Evolutionary conservation across 2,888 invertebrate genomes (phyloP), one percentile per base, ranked within the genome.

Genomic region (Aquatica leii): DNA sequence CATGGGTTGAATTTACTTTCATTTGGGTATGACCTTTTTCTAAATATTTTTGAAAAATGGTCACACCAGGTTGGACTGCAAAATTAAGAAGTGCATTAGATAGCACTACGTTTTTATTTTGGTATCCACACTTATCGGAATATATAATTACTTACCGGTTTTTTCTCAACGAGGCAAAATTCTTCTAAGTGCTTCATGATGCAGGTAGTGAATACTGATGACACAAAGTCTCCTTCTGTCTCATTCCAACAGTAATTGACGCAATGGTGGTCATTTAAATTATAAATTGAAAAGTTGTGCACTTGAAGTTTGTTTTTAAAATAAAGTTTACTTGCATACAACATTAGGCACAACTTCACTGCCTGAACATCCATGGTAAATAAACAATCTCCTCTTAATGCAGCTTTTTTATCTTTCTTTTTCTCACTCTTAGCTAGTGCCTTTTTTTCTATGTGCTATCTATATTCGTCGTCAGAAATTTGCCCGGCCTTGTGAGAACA

Each of bases 261-360:
- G 34, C 54, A n/a, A n/a, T n/a, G n/a, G n/a, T n/a, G n/a, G n/a
- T n/a, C n/a, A n/a, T n/a, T n/a, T n/a, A n/a, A n/a, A n/a, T n/a
- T n/a, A n/a, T n/a, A n/a, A n/a, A n/a, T n/a, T n/a, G n/a, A n/a
- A n/a, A n/a, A n/a, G n/a, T 21, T 11, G 54, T 31, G 21, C 55
- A 35, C 21, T 11, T 41, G 56, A 18, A 53, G 17, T 53, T 51
- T 59, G 18, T 12, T 12, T 31, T 31, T 40, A 34, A 15, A 51
- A 51, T 51, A 51, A 34, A 51, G 34, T 51, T n/a, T n/a, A n/a
- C n/a, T n/a, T n/a, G n/a, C n/a, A n/a, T n/a, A n/a, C n/a, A n/a
- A n/a, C n/a, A n/a, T n/a, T n/a, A 73, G 73, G 20, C 71, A 74
- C 9, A 75, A 35, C 51, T 73, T 73, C 4, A 75, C 72, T 34